Evolutionary conservation across 2,113 vertebrate genomes (phyloP).

Genomic region (Grammomys dolichurus): DNA sequence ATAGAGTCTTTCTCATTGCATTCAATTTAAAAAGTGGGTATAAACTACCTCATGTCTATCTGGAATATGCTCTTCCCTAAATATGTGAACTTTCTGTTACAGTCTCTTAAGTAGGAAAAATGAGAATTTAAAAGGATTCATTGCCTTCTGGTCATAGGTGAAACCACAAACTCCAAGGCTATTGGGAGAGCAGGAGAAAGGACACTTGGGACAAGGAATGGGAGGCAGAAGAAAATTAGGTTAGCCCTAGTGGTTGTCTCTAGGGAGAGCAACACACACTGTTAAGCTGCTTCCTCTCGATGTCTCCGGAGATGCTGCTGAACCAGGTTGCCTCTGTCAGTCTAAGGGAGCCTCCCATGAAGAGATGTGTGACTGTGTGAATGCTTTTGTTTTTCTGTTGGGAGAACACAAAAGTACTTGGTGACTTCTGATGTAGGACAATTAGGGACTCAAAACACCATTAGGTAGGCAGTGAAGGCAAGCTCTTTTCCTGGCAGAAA

Average conservation of each 20-base stretch:
- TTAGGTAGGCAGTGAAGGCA: slow-evolving; percentile 5
- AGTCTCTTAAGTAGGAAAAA: not conserved
- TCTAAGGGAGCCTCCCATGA: not conserved
- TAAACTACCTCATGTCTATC: not conserved
- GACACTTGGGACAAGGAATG: not conserved
- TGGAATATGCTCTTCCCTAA: not conserved
- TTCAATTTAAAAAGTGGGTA: not conserved
- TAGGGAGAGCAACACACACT: not conserved
- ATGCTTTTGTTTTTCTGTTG: slow-evolving; percentile 51
- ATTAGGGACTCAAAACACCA: slow-evolving; percentile 43
- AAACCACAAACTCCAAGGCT: not conserved
- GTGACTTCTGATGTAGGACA: slow-evolving; percentile 24
- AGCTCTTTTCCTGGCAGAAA: slow-evolving; percentile 58
- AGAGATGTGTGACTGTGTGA: not conserved
- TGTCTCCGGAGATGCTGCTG: not conserved
- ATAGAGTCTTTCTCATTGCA: not conserved
- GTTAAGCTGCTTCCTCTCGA: not conserved
- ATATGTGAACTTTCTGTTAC: not conserved
- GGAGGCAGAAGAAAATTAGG: not conserved
- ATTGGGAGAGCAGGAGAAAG: not conserved
- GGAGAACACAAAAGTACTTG: slow-evolving; percentile 5
- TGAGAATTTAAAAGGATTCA: not conserved
- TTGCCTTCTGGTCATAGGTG: not conserved
- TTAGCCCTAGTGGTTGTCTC: not conserved
- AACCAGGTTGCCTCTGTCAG: not conserved